Base-by-base conservation (phyloP, 2,888 invertebrate genomes). In the Parnassius apollo region DNA sequence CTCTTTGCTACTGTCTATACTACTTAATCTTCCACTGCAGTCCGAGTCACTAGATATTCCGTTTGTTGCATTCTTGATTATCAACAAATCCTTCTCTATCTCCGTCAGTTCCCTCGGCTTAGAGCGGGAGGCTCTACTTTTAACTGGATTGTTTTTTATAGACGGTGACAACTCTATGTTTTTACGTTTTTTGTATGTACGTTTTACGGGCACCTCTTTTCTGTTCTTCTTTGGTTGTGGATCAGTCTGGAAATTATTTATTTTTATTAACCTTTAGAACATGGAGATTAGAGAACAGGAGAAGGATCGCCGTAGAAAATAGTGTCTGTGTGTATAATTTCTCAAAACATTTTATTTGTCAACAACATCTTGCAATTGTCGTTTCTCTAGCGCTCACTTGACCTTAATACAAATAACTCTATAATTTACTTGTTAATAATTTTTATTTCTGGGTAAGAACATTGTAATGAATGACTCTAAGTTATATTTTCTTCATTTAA, bases 71-170 rank as follows among this genome's bases (percentile, higher is more conserved):
- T 76, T 89, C 59, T 83, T 83, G 2, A 92, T 92, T 1, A 91
- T 90, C 0, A 90, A 66, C 0, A 91, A 70, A 64, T 91, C 91
- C 64, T 90, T 89, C 59, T 91, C 91, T 1, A 91, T 87, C 42
- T 91, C 91, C 0, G 88, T 86, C 0, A 91, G 70, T 59, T 89
- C 87, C 66, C 77, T 78, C 0, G 86, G 86, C 42, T 86, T 88
- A 1, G 78, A 73, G 0, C 84, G 86, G 42, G 83, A 73, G 0
- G 84, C 81, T 9, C 80, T 68, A 0, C 80, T 78, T 1, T 75
- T 77, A 66, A 86, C 85, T 0, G 79, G 71, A 59, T 86, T 86
- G 10, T 62, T 75, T 46, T 68, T 76, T 0, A 78, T 74, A 0
- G 82, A 73, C 0, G 88, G 87, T 0, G 86, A 84, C n/a, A 82